Conservation (phyloP, 2,888 invertebrate genomes). For the Petrolisthes manimaculis region DNA sequence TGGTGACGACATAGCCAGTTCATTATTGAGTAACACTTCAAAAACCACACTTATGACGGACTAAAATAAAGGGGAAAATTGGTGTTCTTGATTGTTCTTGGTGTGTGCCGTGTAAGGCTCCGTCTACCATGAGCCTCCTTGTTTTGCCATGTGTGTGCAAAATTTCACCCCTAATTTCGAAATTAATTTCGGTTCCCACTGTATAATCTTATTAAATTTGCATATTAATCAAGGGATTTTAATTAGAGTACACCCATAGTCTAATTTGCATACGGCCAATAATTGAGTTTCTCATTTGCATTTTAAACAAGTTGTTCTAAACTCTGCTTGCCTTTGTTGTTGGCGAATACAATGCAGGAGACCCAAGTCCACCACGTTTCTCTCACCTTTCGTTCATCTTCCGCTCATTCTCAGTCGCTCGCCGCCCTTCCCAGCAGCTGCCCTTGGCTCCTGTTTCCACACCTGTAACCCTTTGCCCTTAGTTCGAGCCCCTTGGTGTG, state of each 20-base stretch:
- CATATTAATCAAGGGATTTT: constrained; percentile 98
- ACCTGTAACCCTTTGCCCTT: not conserved
- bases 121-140: constrained; percentile 43
- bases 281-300: constrained; percentile 93
- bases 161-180: constrained; percentile 66
- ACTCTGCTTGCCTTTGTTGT: constrained; percentile 65
- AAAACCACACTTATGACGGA: constrained; percentile 8
- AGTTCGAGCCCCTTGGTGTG: not conserved
- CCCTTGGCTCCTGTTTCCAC: not conserved
- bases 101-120: constrained; percentile 31
- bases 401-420: constrained; percentile 25
- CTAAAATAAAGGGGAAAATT: constrained; percentile 19
- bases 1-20: too few species aligned
- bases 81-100: constrained; percentile 28
- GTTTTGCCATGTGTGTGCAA: constrained; percentile 61
- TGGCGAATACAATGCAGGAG: constrained; percentile 65
- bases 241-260: constrained; percentile 83
- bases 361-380: constrained; percentile 50
- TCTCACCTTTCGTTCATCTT: constrained; percentile 59
- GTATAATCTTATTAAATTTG: constrained; percentile 97
- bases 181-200: constrained; percentile 67
- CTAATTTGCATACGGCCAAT: constrained; percentile 93
- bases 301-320: constrained; percentile 83
- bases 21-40: too few species aligned
- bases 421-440: not conserved